Conservation (phyloP, 2,113 vertebrate species). For the Erpornis zantholeuca region DNA sequence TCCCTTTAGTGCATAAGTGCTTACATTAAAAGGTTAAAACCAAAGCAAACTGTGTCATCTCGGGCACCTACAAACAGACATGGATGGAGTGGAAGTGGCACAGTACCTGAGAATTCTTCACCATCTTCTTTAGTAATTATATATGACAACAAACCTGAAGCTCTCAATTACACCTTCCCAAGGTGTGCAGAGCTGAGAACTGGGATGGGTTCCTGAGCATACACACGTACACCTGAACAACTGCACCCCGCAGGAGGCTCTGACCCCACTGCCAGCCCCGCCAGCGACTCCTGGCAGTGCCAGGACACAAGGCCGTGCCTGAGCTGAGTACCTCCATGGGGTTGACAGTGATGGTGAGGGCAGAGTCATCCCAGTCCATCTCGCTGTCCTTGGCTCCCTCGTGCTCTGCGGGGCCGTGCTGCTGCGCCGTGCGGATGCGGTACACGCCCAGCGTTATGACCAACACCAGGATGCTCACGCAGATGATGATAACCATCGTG, state of each 20-base stretch:
- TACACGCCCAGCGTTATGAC: conserved; percentile 86
- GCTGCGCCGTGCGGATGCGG: conserved; percentile 81
- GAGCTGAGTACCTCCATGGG: conserved; percentile 88
- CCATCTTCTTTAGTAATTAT: neutral
- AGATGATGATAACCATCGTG: conserved; percentile 83
- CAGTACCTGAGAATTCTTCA: neutral
- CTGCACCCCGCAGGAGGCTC: neutral
- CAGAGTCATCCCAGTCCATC: conserved; percentile 88
- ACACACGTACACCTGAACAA: neutral
- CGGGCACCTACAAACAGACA: neutral
- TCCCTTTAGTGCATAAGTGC: neutral
- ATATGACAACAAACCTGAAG: neutral
- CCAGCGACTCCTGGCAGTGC: neutral
- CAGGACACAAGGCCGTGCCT: neutral
- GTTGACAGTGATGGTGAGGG: conserved; percentile 92
- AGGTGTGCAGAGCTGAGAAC: neutral
- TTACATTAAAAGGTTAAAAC: neutral
- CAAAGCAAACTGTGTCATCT: neutral
- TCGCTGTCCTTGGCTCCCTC: conserved; percentile 79
- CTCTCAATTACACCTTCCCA: neutral
- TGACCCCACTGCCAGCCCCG: neutral
- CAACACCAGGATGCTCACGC: conserved; percentile 85
- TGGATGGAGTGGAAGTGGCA: neutral
- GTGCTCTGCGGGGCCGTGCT: conserved; percentile 73
- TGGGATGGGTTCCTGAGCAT: neutral